These are phyloP conservation scores for Xestia c-nigrum DNA, from an alignment of 2,888 invertebrate species.

Conservation along the genomic window DNA sequence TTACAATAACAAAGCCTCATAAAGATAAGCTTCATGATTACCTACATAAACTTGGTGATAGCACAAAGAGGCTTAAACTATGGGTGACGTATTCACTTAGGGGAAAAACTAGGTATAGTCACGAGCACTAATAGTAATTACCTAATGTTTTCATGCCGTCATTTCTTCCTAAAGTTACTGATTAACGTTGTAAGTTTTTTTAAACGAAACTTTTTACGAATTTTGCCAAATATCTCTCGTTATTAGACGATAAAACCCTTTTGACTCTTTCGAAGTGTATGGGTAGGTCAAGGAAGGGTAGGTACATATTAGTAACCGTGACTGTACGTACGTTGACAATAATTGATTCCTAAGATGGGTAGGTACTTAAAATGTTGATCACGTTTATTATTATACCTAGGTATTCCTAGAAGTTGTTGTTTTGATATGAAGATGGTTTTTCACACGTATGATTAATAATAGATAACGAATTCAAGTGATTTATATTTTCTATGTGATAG, in stretches of 20 bases:
- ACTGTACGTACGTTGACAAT: not conserved
- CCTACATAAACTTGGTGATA: not conserved
- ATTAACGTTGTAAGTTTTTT: not conserved
- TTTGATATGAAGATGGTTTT: conserved; percentile 9
- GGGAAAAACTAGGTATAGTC: not conserved
- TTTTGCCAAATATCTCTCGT: not conserved
- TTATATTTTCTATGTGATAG: not conserved
- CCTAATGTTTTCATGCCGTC: not conserved
- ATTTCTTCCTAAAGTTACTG: not conserved
- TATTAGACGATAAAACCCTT: not conserved
- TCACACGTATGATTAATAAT: conserved; percentile 1
- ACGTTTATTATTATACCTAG: not conserved
- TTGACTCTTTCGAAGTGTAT: not conserved
- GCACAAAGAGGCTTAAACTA: conserved; percentile 1
- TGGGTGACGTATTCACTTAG: not conserved
- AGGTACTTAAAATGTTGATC: not conserved
- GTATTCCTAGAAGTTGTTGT: conserved; percentile 1
- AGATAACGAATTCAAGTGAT: not conserved
- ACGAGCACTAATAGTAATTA: not conserved
- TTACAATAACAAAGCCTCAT: not conserved
- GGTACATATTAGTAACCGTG: not conserved
- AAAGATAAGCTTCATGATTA: not conserved
- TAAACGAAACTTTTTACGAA: not conserved
- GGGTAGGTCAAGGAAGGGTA: too few relatives aligned
- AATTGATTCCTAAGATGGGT: not conserved